Evolutionary conservation across 1,140 invertebrate species (phyloP).

Genomic region (Colletes latitarsis): DNA sequence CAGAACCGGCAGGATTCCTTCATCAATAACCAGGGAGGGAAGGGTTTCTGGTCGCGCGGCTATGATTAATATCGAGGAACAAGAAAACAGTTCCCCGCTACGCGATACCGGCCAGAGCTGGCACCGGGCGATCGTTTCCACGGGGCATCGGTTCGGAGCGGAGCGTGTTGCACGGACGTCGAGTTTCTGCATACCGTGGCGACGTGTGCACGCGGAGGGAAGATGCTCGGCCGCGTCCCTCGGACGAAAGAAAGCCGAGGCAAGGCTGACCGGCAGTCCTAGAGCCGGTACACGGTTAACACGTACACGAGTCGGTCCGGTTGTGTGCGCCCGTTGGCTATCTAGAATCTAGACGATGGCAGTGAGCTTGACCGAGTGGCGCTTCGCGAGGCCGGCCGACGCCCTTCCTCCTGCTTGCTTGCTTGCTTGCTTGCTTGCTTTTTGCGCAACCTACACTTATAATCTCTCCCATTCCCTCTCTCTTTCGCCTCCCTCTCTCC

Average conservation of each 20-base stretch:
- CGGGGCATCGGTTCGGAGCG: conserved; percentile 17
- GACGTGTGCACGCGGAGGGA: conserved; percentile 30
- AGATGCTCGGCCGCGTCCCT: conserved; percentile 16
- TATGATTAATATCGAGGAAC: conserved; percentile 44
- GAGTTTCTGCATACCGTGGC: conserved; percentile 52
- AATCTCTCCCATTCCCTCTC: conserved; percentile 36
- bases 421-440: conserved; percentile 47
- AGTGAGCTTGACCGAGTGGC: conserved; percentile 78
- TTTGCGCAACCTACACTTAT: conserved; percentile 64
- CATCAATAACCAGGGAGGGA: conserved; percentile 27
- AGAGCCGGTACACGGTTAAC: conserved; percentile 36
- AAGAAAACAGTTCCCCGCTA: conserved; percentile 31
- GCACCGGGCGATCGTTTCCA: conserved; percentile 19
- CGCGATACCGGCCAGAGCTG: background rate
- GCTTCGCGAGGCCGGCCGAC: conserved; percentile 76
- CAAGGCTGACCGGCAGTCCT: conserved; percentile 59
- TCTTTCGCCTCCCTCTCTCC: background rate
- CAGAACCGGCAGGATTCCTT: conserved; percentile 35
- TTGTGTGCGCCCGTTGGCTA: conserved; percentile 43
- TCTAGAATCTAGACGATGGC: conserved; percentile 73
- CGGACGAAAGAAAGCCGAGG: conserved; percentile 44
- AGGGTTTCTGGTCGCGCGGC: conserved; percentile 27
- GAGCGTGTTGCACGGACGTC: conserved; percentile 23
- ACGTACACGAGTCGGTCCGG: background rate
- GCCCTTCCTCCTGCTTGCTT: conserved; percentile 67